phyloP scores from a whole-genome alignment of 2,888 invertebrate species.

The Cyrtodaria siliqua region DNA sequence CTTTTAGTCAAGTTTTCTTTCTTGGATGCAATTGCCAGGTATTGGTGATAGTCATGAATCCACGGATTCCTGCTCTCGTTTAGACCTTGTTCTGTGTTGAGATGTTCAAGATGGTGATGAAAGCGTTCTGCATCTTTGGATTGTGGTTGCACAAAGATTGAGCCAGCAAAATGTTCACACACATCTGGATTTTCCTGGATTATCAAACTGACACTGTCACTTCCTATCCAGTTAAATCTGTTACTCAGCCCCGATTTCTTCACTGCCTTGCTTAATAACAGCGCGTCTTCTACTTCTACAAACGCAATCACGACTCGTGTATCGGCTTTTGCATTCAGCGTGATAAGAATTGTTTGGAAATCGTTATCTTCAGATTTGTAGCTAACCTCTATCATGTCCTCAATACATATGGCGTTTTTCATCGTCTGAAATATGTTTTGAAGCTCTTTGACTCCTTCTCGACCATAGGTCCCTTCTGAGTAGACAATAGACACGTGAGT shows the following conservation, averaged over 20 bases:
- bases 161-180: conserved; percentile 57
- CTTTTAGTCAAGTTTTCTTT: background rate
- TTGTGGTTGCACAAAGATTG: conserved; percentile 57
- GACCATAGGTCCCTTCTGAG: conserved; percentile 88
- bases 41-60: conserved; percentile 12
- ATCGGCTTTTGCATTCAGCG: conserved; percentile 25
- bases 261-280: conserved; percentile 66
- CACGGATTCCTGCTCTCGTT: conserved; percentile 45
- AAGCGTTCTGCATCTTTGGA: conserved; percentile 30
- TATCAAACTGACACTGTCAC: conserved; percentile 72
- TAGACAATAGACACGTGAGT: conserved; percentile 92
- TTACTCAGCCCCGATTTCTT: conserved; percentile 53
- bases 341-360: conserved; percentile 23
- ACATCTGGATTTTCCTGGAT: conserved; percentile 51
- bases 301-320: conserved; percentile 78
- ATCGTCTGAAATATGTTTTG: conserved; percentile 32
- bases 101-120: conserved; percentile 17
- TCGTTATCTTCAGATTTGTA: conserved; percentile 25
- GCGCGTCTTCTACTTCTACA: conserved; percentile 76
- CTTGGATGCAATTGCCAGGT: background rate
- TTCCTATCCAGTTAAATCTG: conserved; percentile 82
- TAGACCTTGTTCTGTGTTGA: background rate
- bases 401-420: conserved; percentile 69
- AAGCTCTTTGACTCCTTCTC: conserved; percentile 70
- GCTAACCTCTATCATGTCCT: conserved; percentile 64